These are phyloP conservation scores for Isurus oxyrinchus DNA, from an alignment of 2,113 vertebrate genomes.

Conservation along the genomic window DNA sequence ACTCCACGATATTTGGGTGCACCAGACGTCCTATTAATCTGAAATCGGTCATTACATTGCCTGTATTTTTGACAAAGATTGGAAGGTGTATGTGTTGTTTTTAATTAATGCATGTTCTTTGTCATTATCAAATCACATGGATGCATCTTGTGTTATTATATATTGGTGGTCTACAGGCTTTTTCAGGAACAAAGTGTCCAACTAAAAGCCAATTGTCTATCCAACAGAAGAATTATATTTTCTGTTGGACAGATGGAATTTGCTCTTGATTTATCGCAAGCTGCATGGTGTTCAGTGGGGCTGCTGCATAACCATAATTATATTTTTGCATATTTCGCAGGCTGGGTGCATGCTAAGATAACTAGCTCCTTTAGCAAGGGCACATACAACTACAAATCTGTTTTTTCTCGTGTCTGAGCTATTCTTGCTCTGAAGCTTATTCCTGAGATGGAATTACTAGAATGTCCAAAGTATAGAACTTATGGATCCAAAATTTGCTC, in stretches of 20 bases:
- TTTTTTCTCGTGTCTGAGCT: background rate
- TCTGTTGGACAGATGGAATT: background rate
- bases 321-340: background rate
- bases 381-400: background rate
- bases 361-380: background rate
- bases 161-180: background rate
- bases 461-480: background rate
- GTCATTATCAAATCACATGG: background rate
- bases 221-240: background rate
- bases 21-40: background rate
- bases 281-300: background rate
- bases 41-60: background rate
- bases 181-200: background rate
- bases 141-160: background rate
- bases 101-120: background rate
- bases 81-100: background rate
- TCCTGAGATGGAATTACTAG: background rate
- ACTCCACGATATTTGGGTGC: background rate
- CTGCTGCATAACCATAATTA: background rate
- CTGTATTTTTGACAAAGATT: background rate
- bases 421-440: background rate
- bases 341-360: background rate
- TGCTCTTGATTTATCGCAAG: background rate
- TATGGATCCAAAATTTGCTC: background rate
- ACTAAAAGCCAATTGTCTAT: background rate